Evolutionary conservation across 2,113 vertebrate species (phyloP).

Genomic region (Myotis yumanensis): DNA sequence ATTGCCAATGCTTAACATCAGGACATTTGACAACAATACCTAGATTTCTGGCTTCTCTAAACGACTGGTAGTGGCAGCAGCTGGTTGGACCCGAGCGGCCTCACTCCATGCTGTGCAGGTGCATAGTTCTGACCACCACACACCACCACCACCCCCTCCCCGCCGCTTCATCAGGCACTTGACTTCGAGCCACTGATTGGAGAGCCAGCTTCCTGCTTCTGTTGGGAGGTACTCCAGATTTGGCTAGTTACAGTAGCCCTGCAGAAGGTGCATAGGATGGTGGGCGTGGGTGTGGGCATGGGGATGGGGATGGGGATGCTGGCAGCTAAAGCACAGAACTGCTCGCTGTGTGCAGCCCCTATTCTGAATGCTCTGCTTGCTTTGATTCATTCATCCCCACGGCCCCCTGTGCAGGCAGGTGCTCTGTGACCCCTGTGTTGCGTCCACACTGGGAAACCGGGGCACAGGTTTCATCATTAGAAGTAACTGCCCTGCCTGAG

Average conservation of each 20-base stretch:
- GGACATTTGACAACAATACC: background rate
- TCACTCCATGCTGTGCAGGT: fast-evolving
- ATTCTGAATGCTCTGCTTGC: fast-evolving
- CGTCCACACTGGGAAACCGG: background rate
- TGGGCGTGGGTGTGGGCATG: fast-evolving
- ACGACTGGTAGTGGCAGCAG: background rate
- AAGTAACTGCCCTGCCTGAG: fast-evolving
- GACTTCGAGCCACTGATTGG: background rate
- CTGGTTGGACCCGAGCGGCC: background rate
- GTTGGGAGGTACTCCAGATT: background rate
- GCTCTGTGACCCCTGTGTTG: background rate
- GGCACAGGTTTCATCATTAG: fast-evolving
- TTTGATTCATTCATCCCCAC: too few relatives aligned
- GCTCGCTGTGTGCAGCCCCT: fast-evolving
- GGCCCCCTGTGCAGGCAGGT: too few relatives aligned
- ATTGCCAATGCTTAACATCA: background rate
- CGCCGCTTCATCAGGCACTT: background rate
- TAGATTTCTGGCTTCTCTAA: background rate
- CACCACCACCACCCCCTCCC: too few relatives aligned
- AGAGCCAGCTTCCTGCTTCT: background rate
- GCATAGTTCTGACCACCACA: background rate
- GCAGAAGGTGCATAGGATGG: background rate
- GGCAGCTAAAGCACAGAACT: fast-evolving
- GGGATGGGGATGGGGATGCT: fast-evolving
- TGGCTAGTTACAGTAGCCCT: background rate